Conservation (phyloP, 1,140 invertebrate species). For the Zaprionus gabonicus region DNA sequence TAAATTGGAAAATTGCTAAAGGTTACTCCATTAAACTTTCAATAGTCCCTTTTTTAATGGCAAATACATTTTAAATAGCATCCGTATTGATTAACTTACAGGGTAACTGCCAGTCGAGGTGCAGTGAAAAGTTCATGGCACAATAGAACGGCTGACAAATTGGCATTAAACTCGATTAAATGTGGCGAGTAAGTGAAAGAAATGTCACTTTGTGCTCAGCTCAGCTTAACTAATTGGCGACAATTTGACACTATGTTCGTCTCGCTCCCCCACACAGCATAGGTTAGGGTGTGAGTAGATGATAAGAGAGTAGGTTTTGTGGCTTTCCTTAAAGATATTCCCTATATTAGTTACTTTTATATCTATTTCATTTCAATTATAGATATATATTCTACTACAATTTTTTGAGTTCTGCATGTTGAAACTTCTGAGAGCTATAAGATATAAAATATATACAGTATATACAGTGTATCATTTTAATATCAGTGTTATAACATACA, state of each 20-base stretch:
- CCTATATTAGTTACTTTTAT: too few species aligned
- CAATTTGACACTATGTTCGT: neutral
- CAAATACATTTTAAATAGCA: too few species aligned
- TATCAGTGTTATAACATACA: too few species aligned
- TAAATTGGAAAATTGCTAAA: constrained; percentile 2
- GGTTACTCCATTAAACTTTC: neutral
- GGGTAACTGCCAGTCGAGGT: neutral
- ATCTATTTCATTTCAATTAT: too few species aligned
- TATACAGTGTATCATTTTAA: too few species aligned
- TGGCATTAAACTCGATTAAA: neutral
- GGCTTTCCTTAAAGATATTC: too few species aligned
- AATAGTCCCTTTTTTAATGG: neutral
- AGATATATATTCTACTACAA: too few species aligned
- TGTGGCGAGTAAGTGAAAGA: constrained; percentile 4
- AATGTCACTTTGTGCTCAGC: constrained; percentile 3
- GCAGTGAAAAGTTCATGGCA: neutral
- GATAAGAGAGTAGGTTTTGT: neutral
- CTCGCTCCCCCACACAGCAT: neutral
- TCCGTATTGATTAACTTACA: neutral
- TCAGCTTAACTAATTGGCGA: neutral
- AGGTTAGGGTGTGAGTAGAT: neutral
- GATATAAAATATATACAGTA: too few species aligned
- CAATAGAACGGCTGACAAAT: neutral
- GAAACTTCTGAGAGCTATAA: too few species aligned
- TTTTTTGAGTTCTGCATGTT: too few species aligned